phyloP scores from a whole-genome alignment of 2,797 vertebrate species.

The Melanitta fusca region DNA sequence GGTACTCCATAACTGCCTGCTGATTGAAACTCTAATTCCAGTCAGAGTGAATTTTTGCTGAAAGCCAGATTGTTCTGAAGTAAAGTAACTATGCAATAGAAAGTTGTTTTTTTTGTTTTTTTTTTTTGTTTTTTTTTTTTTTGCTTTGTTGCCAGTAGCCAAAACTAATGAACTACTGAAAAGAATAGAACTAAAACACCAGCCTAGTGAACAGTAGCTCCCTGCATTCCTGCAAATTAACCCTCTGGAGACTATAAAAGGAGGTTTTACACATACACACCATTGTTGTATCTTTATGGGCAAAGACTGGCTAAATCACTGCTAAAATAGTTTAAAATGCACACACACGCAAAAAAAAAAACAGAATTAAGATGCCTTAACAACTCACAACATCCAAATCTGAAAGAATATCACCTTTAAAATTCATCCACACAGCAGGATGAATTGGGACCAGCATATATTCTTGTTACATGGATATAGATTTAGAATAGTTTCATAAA shows the following conservation, averaged over 20 bases:
- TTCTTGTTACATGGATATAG: neutral
- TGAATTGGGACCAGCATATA: neutral
- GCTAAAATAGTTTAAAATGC: neutral
- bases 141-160: neutral
- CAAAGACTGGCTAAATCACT: neutral
- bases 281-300: neutral
- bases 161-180: neutral
- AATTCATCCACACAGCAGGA: neutral
- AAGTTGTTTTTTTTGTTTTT: neutral
- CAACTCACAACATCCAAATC: neutral
- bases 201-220: neutral
- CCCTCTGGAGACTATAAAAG: neutral
- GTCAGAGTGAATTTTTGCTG: neutral
- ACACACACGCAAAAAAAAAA: neutral
- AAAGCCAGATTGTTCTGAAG: neutral
- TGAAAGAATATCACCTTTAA: neutral
- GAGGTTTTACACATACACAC: neutral
- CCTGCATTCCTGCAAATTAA: constrained; percentile 3
- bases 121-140: neutral
- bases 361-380: neutral
- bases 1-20: neutral
- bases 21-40: neutral
- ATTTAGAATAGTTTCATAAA: neutral
- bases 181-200: neutral
- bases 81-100: neutral